These are phyloP conservation scores for Nebria ingens DNA, from an alignment of 1,140 invertebrate species.

Conservation along the genomic window DNA sequence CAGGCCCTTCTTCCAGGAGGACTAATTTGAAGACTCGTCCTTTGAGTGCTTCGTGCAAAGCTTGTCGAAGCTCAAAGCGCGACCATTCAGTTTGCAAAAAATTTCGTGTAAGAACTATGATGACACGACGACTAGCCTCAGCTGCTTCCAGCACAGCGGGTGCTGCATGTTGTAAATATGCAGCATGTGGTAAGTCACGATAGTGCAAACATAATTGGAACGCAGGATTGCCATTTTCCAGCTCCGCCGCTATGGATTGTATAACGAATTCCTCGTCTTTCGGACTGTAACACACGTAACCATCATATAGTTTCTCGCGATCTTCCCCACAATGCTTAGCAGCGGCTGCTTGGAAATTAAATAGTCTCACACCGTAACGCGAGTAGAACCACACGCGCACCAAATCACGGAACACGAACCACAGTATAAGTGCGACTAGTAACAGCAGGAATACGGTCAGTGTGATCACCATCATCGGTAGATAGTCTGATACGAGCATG, in stretches of 20 bases:
- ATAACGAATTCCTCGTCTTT: slow-evolving; percentile 86
- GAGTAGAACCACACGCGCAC: slow-evolving; percentile 79
- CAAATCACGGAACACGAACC: slow-evolving; percentile 74
- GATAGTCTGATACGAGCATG: slow-evolving; percentile 71
- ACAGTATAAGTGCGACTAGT: slow-evolving; percentile 60
- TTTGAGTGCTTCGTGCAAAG: slow-evolving; percentile 75
- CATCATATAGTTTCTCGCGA: slow-evolving; percentile 80
- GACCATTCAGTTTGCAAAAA: slow-evolving; percentile 82
- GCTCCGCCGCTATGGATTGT: slow-evolving; percentile 67
- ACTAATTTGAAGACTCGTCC: slow-evolving; percentile 75
- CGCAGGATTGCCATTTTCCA: slow-evolving; percentile 63
- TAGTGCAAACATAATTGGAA: slow-evolving; percentile 83
- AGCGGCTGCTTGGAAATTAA: slow-evolving; percentile 41
- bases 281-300: slow-evolving; percentile 84
- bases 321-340: slow-evolving; percentile 51
- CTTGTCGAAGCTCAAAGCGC: slow-evolving; percentile 70
- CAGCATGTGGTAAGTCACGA: slow-evolving; percentile 61
- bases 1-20: slow-evolving; percentile 72
- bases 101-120: slow-evolving; percentile 71
- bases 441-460: slow-evolving; percentile 62
- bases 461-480: slow-evolving; percentile 72
- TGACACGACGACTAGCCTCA: slow-evolving; percentile 68
- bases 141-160: slow-evolving; percentile 76
- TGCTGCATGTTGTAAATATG: slow-evolving; percentile 60
- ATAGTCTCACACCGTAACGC: slow-evolving; percentile 72